Base-by-base conservation (phyloP, 2,888 invertebrate species). In the Macaria notata region DNA sequence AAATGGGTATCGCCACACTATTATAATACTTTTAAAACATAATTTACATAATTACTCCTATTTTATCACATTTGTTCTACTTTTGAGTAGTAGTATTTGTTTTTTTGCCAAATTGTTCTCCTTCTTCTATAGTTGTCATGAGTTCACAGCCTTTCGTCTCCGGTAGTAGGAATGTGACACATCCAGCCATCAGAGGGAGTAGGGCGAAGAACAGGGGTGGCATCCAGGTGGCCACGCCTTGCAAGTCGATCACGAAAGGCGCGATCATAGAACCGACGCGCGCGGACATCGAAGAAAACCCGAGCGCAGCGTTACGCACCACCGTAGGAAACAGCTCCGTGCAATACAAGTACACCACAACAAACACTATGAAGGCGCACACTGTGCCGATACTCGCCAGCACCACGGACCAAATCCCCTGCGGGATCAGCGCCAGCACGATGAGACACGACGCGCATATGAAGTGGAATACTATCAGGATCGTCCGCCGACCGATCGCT, bases 281-380 rank as follows among this genome's bases (percentile, higher is more conserved):
- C 0, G 97, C 97, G 74, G 95, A 93, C 94, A 97, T 96, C 0
- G 97, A 98, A n/a, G 96, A 95, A n/a, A 95, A 92, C 0, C 98
- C 98, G 54, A 98, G 92, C 0, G 97, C 98, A 48, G 95, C 95
- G 71, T 97, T 98, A 38, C 98, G 92, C 2, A 97, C 95, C 3
- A 97, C 95, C 0, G 98, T 98, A 0, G 98, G 98, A 72, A 97
- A 98, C 49, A 97, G 78, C 83, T 98, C 98, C 0, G 96, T 95
- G 41, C 96, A 95, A 83, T 96, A 98, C 43, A 98, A 93, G 81
- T 98, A 98, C 8, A 95, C 95, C 30, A 96, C 94, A 0, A 97
- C 95, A 75, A 98, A 98, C 1, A 95, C 94, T n/a, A 96, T 93
- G 36, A 97, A 96, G 75, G 96, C 94, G 31, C 96, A 94, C 50